Evolutionary conservation across 2,797 vertebrate species (phyloP).

Genomic region (Dromococcyx pavoninus): DNA sequence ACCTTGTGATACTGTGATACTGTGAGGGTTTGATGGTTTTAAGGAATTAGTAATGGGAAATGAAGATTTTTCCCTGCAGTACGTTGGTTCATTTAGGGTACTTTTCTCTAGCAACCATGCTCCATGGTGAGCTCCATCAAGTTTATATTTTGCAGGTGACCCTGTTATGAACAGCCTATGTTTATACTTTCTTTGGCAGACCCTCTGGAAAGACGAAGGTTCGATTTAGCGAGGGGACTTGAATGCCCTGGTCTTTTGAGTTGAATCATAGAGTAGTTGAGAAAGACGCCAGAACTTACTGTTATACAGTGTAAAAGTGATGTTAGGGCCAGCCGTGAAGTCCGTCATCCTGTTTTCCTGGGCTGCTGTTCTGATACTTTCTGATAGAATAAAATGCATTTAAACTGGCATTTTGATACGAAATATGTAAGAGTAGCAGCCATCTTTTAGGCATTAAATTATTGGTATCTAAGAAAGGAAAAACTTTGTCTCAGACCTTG

Average conservation of each 20-base stretch:
- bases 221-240: rapidly evolving
- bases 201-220: neutral
- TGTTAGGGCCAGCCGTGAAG: neutral
- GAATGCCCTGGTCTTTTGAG: neutral
- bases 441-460: neutral
- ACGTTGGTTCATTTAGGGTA: neutral
- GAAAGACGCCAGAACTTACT: neutral
- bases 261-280: neutral
- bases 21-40: constrained; percentile 16
- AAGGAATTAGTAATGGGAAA: constrained; percentile 26
- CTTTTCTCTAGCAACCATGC: neutral
- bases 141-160: neutral
- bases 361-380: neutral
- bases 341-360: neutral
- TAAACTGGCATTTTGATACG: neutral
- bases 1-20: no score
- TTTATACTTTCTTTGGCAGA: neutral
- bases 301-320: neutral
- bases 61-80: neutral
- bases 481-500: neutral
- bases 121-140: neutral
- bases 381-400: neutral
- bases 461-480: neutral
- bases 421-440: neutral
- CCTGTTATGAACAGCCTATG: neutral